Conservation (phyloP, 2,113 vertebrate genomes). For the Lota lota region DNA sequence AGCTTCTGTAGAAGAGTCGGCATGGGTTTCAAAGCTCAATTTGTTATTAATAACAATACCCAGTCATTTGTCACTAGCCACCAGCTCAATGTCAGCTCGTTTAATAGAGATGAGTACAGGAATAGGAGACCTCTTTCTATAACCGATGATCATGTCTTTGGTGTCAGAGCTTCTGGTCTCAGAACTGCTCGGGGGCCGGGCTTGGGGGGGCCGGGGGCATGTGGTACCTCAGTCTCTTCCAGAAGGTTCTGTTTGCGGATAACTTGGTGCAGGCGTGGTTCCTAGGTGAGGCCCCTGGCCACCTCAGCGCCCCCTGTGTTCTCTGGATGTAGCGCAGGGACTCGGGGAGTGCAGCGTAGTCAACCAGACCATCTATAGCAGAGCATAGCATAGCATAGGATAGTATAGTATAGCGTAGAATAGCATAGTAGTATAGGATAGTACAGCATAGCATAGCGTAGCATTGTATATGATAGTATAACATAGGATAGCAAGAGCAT, state of each 20-base stretch:
- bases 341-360: constrained; percentile 75
- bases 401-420: background rate
- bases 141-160: too few species aligned
- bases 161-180: too few species aligned
- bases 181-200: too few species aligned
- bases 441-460: background rate
- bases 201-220: constrained; percentile 68
- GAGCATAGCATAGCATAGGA: background rate
- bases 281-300: constrained; percentile 52
- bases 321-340: constrained; percentile 80
- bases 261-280: constrained; percentile 5
- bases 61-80: too few species aligned
- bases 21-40: too few species aligned
- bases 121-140: too few species aligned
- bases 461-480: background rate
- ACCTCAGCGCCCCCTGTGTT: constrained; percentile 80
- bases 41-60: too few species aligned
- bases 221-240: constrained; percentile 81
- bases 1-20: too few species aligned
- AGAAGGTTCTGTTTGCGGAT: constrained; percentile 72
- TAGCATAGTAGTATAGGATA: background rate
- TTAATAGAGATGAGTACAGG: too few species aligned
- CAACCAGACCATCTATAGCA: constrained; percentile 56
- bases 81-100: too few species aligned
- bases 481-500: background rate